These are phyloP conservation scores for Octomys mimax DNA, from an alignment of 2,797 vertebrate species.

Conservation along the genomic window DNA sequence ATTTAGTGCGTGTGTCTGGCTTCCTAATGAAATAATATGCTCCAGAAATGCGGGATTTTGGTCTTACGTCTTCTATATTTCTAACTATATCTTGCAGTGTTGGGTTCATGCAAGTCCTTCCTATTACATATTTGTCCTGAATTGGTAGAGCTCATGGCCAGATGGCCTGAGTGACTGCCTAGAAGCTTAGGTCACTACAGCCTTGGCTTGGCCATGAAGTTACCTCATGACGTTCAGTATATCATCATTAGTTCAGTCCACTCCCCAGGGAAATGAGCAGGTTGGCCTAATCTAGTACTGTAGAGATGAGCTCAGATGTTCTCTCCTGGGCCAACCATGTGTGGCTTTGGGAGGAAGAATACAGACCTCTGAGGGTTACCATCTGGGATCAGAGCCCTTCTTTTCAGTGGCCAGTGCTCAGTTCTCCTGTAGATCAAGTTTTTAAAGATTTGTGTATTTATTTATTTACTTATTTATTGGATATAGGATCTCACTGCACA, in stretches of 20 bases:
- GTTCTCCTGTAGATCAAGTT: not conserved
- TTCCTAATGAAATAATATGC: not conserved
- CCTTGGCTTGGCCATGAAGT: not conserved
- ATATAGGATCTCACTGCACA: no score
- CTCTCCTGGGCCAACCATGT: not conserved
- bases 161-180: not conserved
- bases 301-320: not conserved
- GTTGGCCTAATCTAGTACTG: not conserved
- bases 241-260: not conserved
- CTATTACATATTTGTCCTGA: not conserved
- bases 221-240: not conserved
- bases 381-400: not conserved
- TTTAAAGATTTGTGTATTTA: no score
- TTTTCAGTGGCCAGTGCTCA: not conserved
- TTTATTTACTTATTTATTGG: no score
- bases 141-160: not conserved
- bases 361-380: not conserved
- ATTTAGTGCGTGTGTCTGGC: not conserved
- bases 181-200: not conserved
- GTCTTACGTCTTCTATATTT: not conserved
- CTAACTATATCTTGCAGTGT: not conserved
- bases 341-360: not conserved
- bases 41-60: not conserved
- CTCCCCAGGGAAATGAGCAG: not conserved
- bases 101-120: not conserved